Evolutionary conservation across 2,797 vertebrate species (phyloP).

Genomic region (Babyrousa celebensis): DNA sequence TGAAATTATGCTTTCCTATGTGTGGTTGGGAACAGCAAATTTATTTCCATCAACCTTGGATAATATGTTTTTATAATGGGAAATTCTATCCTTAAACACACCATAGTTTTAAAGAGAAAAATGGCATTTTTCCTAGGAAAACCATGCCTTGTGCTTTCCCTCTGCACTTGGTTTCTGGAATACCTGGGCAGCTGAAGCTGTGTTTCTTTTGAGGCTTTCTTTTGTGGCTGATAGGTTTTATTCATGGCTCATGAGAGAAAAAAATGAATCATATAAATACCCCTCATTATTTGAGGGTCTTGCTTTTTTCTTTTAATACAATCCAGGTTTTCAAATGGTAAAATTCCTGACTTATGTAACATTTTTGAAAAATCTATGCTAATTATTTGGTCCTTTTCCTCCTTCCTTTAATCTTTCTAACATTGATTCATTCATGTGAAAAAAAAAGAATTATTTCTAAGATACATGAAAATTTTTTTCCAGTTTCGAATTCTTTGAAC

Average conservation of each 20-base stretch:
- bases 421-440: constrained; percentile 31
- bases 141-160: not conserved
- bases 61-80: constrained; percentile 38
- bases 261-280: constrained; percentile 33
- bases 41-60: not conserved
- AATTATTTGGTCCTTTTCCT: not conserved
- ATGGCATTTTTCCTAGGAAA: constrained; percentile 26
- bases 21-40: not conserved
- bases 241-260: not conserved
- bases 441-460: not conserved
- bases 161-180: constrained; percentile 69
- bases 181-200: not conserved
- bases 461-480: constrained; percentile 54
- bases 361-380: not conserved
- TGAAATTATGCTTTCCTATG: not conserved
- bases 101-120: not conserved
- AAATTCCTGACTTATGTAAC: constrained; percentile 16
- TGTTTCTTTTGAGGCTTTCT: constrained; percentile 59
- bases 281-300: constrained; percentile 29
- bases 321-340: not conserved
- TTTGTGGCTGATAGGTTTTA: not conserved
- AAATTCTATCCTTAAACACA: constrained; percentile 8
- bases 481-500: not conserved
- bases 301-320: constrained; percentile 2
- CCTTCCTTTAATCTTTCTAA: constrained; percentile 1